Conservation (phyloP, 2,797 vertebrate species). For the Bradypodion pumilum region DNA sequence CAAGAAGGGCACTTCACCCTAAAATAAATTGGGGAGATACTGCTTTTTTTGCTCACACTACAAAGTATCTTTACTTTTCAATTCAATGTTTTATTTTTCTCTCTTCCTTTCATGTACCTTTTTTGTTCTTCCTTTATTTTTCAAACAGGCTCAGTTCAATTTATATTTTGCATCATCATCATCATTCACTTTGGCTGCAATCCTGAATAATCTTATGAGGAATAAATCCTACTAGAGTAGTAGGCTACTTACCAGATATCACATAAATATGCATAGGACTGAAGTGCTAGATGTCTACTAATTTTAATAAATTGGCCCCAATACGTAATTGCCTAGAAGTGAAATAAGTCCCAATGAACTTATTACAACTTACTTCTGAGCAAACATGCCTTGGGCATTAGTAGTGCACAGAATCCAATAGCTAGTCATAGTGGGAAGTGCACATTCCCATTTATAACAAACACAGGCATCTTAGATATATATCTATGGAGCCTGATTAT, state of each 20-base stretch:
- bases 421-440: no score
- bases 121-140: not conserved
- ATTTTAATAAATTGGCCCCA: not conserved
- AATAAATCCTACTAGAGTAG: not conserved
- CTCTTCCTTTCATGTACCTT: not conserved
- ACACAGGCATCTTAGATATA: not conserved
- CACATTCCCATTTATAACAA: not conserved
- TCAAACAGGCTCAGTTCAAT: not conserved
- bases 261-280: not conserved
- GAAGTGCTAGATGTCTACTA: no score
- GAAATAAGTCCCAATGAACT: not conserved
- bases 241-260: no score
- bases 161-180: not conserved
- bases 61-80: not conserved
- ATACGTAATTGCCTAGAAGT: not conserved
- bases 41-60: no score
- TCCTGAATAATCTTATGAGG: not conserved
- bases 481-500: no score
- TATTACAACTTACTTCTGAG: not conserved
- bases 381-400: not conserved
- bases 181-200: not conserved
- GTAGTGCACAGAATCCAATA: not conserved
- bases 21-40: no score
- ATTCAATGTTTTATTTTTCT: not conserved
- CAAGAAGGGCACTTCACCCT: not conserved